Base-by-base conservation (phyloP, 30 jellyfish, hydroid and myxozoan genomes). In the Morbakka virulenta region DNA sequence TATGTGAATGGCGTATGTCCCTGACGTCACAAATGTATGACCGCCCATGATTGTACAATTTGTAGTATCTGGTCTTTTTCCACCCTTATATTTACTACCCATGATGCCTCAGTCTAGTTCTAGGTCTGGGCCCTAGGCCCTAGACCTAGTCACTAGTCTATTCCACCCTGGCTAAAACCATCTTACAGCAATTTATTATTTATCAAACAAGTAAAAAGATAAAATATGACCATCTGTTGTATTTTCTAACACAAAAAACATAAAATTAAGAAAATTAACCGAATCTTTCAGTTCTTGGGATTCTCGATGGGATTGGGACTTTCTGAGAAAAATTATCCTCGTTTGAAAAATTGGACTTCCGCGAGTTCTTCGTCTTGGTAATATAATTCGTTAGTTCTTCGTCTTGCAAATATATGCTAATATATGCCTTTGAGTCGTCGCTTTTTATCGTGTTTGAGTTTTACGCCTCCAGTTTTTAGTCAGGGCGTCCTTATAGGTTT, bases 41-140 rank as follows among this genome's bases (percentile, higher is more conserved):
- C n/a, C n/a, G n/a, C 36, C 72, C 81, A 1, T 50, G 70, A 21
- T 32, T 2, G 81, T 0, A 69, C 72, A 69, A 69, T 3, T 69
- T 32, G 81, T 41, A 69, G 36, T 71, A 69, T 20, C 79, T 36
- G 72, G 35, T 69, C 81, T 50, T 69, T 65, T 65, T 65, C 77
- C 29, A 28, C 77, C 77, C 33, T 65, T 1, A 31, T 24, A 61
- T 65, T n/a, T n/a, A n/a, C n/a, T n/a, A n/a, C n/a, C n/a, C n/a
- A n/a, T n/a, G n/a, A n/a, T n/a, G n/a, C n/a, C n/a, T n/a, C n/a
- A n/a, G n/a, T n/a, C n/a, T n/a, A n/a, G n/a, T n/a, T n/a, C n/a
- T n/a, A n/a, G n/a, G n/a, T n/a, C n/a, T n/a, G n/a, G n/a, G n/a
- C n/a, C n/a, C n/a, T n/a, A n/a, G n/a, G n/a, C n/a, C n/a, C n/a